These are phyloP conservation scores for Beaufortia kweichowensis DNA, from an alignment of 2,113 vertebrate genomes.

Conservation along the genomic window DNA sequence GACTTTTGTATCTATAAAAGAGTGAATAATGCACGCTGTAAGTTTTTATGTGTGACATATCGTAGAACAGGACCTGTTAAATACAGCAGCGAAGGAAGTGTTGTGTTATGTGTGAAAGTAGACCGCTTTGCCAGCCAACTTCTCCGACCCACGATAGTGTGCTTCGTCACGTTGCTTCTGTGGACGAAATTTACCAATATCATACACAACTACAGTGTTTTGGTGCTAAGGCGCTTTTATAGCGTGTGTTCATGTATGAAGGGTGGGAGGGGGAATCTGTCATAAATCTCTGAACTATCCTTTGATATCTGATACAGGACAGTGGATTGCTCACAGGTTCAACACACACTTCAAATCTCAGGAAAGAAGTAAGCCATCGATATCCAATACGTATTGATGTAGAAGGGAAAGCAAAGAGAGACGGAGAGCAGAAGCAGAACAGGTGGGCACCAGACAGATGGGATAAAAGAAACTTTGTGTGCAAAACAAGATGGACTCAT, in stretches of 20 bases:
- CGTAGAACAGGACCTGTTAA: slow-evolving; percentile 61
- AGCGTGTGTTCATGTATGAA: slow-evolving; percentile 3
- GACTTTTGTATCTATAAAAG: slow-evolving; percentile 60
- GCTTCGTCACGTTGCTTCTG: slow-evolving; percentile 56
- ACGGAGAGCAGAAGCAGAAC: slow-evolving; percentile 68
- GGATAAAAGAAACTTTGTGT: slow-evolving; percentile 67
- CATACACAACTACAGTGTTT: slow-evolving; percentile 17
- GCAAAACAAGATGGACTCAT: slow-evolving; percentile 62
- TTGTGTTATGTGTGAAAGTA: slow-evolving; percentile 62
- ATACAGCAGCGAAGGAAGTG: slow-evolving; percentile 59
- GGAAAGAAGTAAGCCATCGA: slow-evolving; percentile 50
- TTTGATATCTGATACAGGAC: slow-evolving; percentile 24
- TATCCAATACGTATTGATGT: not conserved
- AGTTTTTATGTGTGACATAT: slow-evolving; percentile 65
- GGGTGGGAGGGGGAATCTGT: not conserved
- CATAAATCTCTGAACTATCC: slow-evolving; percentile 21
- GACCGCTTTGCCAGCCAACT: slow-evolving; percentile 40
- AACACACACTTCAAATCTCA: slow-evolving; percentile 45
- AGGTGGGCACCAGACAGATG: slow-evolving; percentile 68
- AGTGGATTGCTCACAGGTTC: slow-evolving; percentile 8
- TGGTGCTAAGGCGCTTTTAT: not conserved
- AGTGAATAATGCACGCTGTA: slow-evolving; percentile 62
- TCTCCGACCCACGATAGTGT: slow-evolving; percentile 28
- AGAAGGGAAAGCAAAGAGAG: slow-evolving; percentile 15
- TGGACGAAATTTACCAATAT: slow-evolving; percentile 50